Conservation (phyloP, 1,140 invertebrate species). For the Euglossa dilemma region DNA sequence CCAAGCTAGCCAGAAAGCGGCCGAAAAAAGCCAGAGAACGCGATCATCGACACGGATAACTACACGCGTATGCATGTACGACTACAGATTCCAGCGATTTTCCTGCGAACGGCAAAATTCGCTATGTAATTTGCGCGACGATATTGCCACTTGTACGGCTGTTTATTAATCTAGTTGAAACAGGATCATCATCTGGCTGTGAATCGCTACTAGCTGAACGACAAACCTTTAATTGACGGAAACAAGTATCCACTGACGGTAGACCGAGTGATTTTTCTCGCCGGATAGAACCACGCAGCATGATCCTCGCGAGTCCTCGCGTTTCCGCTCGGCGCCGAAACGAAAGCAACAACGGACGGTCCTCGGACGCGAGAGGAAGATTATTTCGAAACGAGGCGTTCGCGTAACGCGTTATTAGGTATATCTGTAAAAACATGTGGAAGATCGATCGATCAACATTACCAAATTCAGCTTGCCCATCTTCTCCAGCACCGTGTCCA, state of each 20-base stretch:
- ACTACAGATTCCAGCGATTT: not conserved
- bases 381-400: too few species aligned
- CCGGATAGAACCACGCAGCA: not conserved
- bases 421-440: not conserved
- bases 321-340: not conserved
- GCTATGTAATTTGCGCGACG: not conserved
- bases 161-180: constrained; percentile 10
- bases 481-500: constrained; percentile 81
- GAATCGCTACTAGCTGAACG: not conserved
- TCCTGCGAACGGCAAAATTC: not conserved
- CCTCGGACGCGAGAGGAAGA: too few species aligned
- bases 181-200: not conserved
- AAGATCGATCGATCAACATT: constrained; percentile 53
- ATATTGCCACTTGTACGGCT: too few species aligned
- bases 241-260: not conserved
- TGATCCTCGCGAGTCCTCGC: not conserved
- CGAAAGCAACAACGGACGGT: not conserved
- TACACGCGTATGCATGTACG: not conserved
- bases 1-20: not conserved
- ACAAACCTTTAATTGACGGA: constrained; percentile 15
- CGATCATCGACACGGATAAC: constrained; percentile 24
- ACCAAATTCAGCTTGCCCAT: constrained; percentile 81
- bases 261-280: not conserved
- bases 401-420: too few species aligned
- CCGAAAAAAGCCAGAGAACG: not conserved